Base-by-base conservation (phyloP, 2,113 vertebrate genomes). In the Anser brachyrhynchus region DNA sequence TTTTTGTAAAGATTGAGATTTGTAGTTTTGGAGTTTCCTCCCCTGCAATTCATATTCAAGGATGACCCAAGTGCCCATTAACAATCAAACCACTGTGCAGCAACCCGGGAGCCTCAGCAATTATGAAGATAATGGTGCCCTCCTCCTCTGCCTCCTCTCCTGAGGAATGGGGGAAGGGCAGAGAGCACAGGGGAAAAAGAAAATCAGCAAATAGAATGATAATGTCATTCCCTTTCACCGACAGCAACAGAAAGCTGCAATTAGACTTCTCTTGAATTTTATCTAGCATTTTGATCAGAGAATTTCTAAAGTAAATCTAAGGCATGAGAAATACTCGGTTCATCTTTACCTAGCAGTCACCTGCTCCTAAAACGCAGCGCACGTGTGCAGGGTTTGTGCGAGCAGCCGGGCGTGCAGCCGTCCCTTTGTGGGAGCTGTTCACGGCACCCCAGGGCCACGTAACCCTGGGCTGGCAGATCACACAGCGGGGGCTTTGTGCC, bases 21-120 rank as follows among this genome's bases (percentile, higher is more conserved):
- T 86, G 88, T 75, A 86, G 93, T 97, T 97, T 96, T 37, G 87
- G 94, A 95, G 92, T 94, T 96, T 96, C 94, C 80, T 96, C 97
- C 95, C 87, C 92, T 93, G 93, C 86, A 96, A 97, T 98, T 96
- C 85, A 57, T 90, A 97, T 94, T 96, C 96, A 93, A 94, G 96
- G 96, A 96, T 91, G 97, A 97, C 96, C 95, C 90, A 87, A 96
- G 96, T 97, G 77, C 97, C 95, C 97, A 95, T 96, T 97, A 98
- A 98, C 95, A 98, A 98, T 97, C 97, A 98, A 96, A 97, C 95
- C 91, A 96, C 88, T 57, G 87, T 29, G 93, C 92, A 95, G 96
- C 95, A 97, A 95, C 78, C 94, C 77, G 22, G 95, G 95, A 96
- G 97, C 94, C 95, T 96, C 92, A 85, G 97, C 96, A 98, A 97